Evolutionary conservation across 2,797 vertebrate genomes (phyloP), one percentile per base, ranked within the genome.

Genomic region (Loriculus beryllinus): DNA sequence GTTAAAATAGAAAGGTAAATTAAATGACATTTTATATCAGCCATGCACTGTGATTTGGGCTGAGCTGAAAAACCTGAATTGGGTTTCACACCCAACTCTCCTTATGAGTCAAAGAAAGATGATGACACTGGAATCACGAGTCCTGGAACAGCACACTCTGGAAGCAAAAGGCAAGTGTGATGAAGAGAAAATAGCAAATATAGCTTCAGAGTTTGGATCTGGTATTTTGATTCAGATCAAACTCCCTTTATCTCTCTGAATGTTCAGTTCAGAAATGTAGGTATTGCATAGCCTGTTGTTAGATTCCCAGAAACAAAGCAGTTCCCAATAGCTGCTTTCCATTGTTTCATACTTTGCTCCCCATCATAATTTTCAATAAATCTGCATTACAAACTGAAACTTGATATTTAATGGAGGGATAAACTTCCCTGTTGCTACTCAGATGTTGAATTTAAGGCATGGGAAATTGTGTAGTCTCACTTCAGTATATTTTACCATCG

Each of bases 341-440:
- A 11, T 35, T 75, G 88, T 74, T 80, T 85, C 71, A 75, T 37
- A 42, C 42, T 87, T 64, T 62, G 48, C 33, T 88, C 79, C 37
- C 54, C 56, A 57, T 70, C 51, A 68, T 52, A 3, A 6, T 71
- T 86, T 91, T 78, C 90, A 93, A 69, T 82, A 86, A 77, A 71
- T 77, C 52, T 64, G 48, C 74, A 85, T 62, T 43, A 28, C 68
- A 86, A 86, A 95, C 63, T 74, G 68, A 80, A 71, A 62, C 40
- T 88, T 85, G 40, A 39, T 82, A 74, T 90, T 90, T 93, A 86
- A 64, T 68, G 29, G 80, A 68, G 48, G 68, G 35, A 85, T 91
- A 87, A 93, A 77, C 48, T 64, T 64, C 11, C 54, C 65, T 71
- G 8, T 62, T 94, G 45, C 62, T 82, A 75, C 90, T 2, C 6